These are phyloP conservation scores for Actinemys pallida DNA, from an alignment of 2,113 vertebrate genomes.

Conservation along the genomic window DNA sequence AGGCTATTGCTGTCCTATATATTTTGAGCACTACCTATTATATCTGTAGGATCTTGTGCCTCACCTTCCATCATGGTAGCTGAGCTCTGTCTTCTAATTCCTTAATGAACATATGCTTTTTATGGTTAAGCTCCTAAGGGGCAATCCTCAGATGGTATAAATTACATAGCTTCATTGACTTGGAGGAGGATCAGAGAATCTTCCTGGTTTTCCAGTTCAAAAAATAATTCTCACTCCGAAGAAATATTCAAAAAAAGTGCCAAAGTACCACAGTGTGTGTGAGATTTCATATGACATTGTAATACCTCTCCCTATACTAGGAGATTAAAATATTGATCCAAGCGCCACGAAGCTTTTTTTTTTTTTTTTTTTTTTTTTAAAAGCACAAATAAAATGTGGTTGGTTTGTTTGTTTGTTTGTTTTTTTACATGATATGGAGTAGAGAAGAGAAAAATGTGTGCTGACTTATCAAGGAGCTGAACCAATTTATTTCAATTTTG, in stretches of 20 bases:
- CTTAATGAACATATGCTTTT: background rate
- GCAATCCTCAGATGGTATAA: background rate
- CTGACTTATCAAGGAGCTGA: background rate
- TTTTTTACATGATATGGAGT: background rate
- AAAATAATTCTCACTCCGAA: background rate
- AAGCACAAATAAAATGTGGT: background rate
- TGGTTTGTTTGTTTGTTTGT: background rate
- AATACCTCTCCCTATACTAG: background rate
- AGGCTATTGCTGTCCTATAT: background rate
- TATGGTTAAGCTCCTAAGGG: background rate
- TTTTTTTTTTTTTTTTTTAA: too few relatives aligned
- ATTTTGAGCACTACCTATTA: background rate
- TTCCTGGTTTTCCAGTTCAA: background rate
- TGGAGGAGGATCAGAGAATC: background rate
- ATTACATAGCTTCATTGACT: background rate
- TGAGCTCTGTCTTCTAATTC: background rate
- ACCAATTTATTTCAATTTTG: background rate
- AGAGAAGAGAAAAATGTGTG: background rate
- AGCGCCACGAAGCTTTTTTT: background rate
- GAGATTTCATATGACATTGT: background rate
- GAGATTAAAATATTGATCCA: background rate
- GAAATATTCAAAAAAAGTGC: background rate
- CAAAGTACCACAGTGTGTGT: rapidly evolving
- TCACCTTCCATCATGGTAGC: background rate
- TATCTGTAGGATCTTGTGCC: background rate